Evolutionary conservation across 2,797 vertebrate species (phyloP), one percentile per base, ranked within the genome.

Genomic region (Falco columbarius): DNA sequence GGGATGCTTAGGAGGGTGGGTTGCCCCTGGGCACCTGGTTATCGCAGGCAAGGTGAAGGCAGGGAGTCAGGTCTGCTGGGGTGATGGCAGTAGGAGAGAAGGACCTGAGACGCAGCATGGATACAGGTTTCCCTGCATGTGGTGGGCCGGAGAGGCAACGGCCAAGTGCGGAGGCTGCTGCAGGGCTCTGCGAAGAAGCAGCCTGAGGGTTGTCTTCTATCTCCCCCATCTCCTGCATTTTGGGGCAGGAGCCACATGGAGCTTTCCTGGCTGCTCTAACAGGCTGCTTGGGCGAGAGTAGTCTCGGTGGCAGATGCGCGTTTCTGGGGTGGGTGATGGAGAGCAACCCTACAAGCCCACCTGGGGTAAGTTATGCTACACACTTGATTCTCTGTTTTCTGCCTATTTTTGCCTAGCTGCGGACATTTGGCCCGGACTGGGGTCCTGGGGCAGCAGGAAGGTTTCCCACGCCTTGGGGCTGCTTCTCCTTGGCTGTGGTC

Each of bases 1-100:
- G 65, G 18, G 32, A 26, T 82, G 44, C 71, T 52, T 4, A 4
- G n/a, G 38, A 46, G 13, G 15, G 42, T 26, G 42, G 26, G 13
- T 17, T 34, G 56, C 26, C 21, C 9, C 30, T 0, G 0, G 30
- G 15, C 0, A 2, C 12, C 20, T 1, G 4, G 14, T n/a, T 82
- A 9, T 14, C 54, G 26, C 44, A 42, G 19, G 68, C 8, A 36
- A 66, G 38, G 27, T 34, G 27, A 81, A 23, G 24, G 22, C 29
- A 36, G 24, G 19, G n/a, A 71, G 36, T 4, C 3, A 3, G 22
- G 14, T 59, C 44, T 80, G 55, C 49, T 61, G 49, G 12, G 21
- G n/a, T 65, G 80, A 17, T 27, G 59, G 26, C 15, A 54, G 46
- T 27, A 44, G 34, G 46, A 46, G 23, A 67, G 30, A 14, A 3